phyloP scores from a whole-genome alignment of 1,140 invertebrate species.

The Ceratosolen fusciceps region DNA sequence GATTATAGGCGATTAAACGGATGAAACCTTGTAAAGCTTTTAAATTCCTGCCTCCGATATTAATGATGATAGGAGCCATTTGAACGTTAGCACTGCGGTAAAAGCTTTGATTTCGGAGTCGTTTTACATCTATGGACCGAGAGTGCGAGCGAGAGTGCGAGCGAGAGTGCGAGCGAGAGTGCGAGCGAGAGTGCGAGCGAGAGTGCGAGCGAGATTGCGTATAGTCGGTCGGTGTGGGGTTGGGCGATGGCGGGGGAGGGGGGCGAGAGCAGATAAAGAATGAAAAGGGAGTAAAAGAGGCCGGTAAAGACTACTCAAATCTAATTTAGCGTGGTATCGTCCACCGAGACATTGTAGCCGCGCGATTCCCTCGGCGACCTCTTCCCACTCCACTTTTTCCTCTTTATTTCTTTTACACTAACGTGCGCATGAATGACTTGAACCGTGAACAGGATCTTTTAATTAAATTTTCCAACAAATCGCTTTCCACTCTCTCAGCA shows the following conservation, averaged over 20 bases:
- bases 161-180: not conserved
- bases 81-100: too few species aligned
- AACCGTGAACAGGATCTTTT: conserved; percentile 45
- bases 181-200: too few species aligned
- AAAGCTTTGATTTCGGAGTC: too few species aligned
- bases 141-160: not conserved
- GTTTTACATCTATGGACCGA: too few species aligned
- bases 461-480: conserved; percentile 46
- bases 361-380: conserved; percentile 14
- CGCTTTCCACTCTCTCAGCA: not conserved
- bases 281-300: not conserved
- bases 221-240: too few species aligned
- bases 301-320: conserved; percentile 1
- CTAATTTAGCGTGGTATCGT: conserved; percentile 16
- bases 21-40: too few species aligned
- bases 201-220: not conserved
- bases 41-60: too few species aligned
- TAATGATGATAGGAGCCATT: too few species aligned
- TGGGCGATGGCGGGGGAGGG: not conserved
- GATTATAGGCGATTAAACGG: too few species aligned
- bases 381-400: not conserved
- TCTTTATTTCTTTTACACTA: not conserved
- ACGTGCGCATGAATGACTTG: conserved; percentile 20
- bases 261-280: not conserved
- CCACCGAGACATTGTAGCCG: conserved; percentile 12